Evolutionary conservation across 2,797 vertebrate genomes (phyloP).

Genomic region (Scolopax bukidnonensis): DNA sequence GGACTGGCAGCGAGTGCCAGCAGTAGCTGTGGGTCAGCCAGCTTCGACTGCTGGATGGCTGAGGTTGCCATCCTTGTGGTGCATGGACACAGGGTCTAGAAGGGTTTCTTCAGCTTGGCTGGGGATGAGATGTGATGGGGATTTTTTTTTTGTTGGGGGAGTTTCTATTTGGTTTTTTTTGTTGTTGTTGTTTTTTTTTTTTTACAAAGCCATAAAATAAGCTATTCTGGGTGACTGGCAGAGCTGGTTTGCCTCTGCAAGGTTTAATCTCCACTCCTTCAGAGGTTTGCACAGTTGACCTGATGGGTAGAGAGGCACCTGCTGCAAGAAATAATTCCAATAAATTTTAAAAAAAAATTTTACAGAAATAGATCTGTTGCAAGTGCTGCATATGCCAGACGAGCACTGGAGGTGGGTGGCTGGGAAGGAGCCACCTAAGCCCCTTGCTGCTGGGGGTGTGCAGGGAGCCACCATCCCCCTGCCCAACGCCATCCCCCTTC

Average conservation of each 20-base stretch:
- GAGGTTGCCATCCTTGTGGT: rapidly evolving
- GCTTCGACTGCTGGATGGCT: not conserved
- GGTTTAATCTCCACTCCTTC: not conserved
- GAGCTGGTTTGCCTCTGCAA: not conserved
- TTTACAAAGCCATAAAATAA: not conserved
- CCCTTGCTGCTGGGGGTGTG: rapidly evolving
- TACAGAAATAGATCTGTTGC: not conserved
- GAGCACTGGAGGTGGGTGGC: not conserved
- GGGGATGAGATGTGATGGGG: not conserved
- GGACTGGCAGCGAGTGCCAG: not conserved
- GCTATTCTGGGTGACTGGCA: not conserved
- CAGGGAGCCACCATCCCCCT: rapidly evolving
- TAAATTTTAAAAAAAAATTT: not conserved
- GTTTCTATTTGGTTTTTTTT: not conserved
- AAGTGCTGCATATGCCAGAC: rapidly evolving
- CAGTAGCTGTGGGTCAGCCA: not conserved
- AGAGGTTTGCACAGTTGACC: not conserved
- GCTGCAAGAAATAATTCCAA: not conserved
- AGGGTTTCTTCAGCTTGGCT: not conserved
- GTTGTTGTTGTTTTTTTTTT: not conserved
- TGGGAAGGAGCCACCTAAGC: not conserved
- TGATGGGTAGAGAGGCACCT: not conserved
- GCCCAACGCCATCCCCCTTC: not conserved
- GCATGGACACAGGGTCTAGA: not conserved
- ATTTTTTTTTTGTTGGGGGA: not conserved